phyloP scores from a whole-genome alignment of 2,797 vertebrate genomes.

The Astyanax mexicanus region DNA sequence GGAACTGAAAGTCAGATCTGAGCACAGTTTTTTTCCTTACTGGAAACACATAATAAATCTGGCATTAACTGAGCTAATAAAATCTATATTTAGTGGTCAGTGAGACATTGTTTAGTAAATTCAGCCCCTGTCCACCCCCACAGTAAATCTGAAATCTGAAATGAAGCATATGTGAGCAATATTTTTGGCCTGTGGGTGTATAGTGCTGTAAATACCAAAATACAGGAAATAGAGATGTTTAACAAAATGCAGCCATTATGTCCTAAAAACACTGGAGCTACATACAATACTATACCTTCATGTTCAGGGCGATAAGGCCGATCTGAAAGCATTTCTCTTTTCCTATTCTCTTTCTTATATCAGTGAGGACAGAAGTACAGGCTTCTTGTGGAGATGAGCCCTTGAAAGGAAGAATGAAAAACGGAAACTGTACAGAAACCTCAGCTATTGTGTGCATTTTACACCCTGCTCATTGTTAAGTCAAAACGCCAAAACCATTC shows the following conservation, averaged over 20 bases:
- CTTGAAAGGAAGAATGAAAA: conserved; percentile 47
- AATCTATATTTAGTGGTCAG: too few relatives aligned
- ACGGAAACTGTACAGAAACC: neutral
- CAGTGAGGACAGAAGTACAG: conserved; percentile 60
- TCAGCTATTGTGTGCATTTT: neutral
- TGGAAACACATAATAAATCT: too few relatives aligned
- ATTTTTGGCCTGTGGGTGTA: too few relatives aligned
- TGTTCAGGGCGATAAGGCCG: conserved; percentile 65
- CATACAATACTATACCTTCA: conserved; percentile 55
- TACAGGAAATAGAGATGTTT: neutral
- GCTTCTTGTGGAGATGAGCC: conserved; percentile 54
- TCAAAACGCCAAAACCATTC: too few relatives aligned
- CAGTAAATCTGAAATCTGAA: too few relatives aligned
- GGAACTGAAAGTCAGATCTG: too few relatives aligned
- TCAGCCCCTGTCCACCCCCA: too few relatives aligned
- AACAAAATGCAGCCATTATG: neutral
- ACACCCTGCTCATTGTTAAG: neutral
- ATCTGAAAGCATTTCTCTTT: conserved; percentile 63
- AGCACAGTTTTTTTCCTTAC: too few relatives aligned
- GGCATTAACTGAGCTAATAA: too few relatives aligned
- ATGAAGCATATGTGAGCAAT: too few relatives aligned
- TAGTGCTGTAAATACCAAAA: too few relatives aligned
- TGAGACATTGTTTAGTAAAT: too few relatives aligned
- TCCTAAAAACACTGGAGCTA: neutral
- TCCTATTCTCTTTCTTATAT: conserved; percentile 50